Percentiles rank a stretch among this genome's conserved stretches.
phyloP scores from a whole-genome alignment of 2,113 vertebrate species.

The Zapornia atra region DNA sequence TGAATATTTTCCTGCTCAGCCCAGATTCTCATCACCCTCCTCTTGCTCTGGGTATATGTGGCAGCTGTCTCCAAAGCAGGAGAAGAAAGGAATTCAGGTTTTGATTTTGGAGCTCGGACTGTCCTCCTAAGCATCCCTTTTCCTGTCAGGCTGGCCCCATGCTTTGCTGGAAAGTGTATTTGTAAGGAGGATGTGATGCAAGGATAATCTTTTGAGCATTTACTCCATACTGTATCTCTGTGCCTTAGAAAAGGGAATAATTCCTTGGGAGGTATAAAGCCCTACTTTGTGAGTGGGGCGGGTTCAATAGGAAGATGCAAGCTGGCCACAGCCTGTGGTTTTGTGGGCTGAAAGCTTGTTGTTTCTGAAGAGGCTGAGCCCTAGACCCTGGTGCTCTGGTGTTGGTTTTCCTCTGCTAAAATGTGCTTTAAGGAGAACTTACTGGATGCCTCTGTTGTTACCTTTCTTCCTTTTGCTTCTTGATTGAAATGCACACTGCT shows the following conservation, averaged over 20 bases:
- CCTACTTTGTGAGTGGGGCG: not conserved
- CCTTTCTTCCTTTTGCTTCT: not conserved
- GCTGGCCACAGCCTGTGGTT: accelerated
- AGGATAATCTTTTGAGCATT: not conserved
- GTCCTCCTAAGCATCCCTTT: not conserved
- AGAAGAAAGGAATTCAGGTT: not conserved
- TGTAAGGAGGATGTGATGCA: not conserved
- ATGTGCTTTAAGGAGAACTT: not conserved
- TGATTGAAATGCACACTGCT: not conserved
- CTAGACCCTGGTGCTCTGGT: not conserved
- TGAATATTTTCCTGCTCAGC: not conserved
- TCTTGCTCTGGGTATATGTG: not conserved
- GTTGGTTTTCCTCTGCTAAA: not conserved
- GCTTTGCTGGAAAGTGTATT: not conserved
- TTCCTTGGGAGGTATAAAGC: not conserved
- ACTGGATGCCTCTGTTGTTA: not conserved
- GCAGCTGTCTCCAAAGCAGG: not conserved
- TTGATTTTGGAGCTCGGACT: not conserved
- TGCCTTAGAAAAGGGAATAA: not conserved
- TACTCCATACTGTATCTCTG: not conserved
- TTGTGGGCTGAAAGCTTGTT: not conserved
- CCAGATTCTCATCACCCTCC: not conserved
- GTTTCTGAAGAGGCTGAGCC: not conserved
- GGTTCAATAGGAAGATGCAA: not conserved
- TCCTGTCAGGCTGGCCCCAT: not conserved